These are phyloP conservation scores for Epinotia bilunana DNA, from an alignment of 2,888 invertebrate genomes.

Conservation along the genomic window DNA sequence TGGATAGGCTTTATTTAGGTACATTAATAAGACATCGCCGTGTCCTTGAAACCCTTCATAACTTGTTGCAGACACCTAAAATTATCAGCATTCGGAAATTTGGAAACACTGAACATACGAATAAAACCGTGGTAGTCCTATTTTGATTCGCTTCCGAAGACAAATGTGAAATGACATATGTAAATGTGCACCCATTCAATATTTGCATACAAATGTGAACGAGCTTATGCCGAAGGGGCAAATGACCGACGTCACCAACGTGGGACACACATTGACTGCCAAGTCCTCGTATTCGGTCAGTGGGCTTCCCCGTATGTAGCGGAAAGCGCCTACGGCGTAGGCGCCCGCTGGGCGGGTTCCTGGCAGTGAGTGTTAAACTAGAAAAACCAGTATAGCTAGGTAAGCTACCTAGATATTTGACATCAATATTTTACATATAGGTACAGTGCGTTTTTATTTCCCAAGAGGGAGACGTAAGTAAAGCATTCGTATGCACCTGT, in stretches of 20 bases:
- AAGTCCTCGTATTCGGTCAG: too few species aligned
- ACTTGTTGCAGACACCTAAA: conserved; percentile 2
- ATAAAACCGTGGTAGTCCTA: conserved; percentile 9
- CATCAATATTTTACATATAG: neutral
- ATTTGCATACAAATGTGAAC: conserved; percentile 3
- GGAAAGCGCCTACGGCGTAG: too few species aligned
- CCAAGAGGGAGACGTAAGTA: conserved; percentile 8
- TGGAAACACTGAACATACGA: neutral
- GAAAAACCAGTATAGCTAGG: neutral
- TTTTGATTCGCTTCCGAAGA: conserved; percentile 10
- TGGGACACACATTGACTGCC: too few species aligned
- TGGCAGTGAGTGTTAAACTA: neutral
- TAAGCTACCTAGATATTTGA: neutral
- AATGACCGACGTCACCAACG: neutral
- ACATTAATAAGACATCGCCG: conserved; percentile 5
- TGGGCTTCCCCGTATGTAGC: too few species aligned
- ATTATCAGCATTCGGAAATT: conserved; percentile 4
- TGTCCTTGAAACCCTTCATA: conserved; percentile 6
- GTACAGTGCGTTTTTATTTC: conserved; percentile 1
- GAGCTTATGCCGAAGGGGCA: neutral
- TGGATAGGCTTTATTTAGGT: conserved; percentile 34
- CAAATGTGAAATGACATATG: neutral
- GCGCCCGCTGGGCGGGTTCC: too few species aligned
- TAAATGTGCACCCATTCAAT: neutral
- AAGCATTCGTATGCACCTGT: neutral